Base-by-base conservation (phyloP, 1,140 invertebrate genomes). In the Hypothenemus hampei region DNA sequence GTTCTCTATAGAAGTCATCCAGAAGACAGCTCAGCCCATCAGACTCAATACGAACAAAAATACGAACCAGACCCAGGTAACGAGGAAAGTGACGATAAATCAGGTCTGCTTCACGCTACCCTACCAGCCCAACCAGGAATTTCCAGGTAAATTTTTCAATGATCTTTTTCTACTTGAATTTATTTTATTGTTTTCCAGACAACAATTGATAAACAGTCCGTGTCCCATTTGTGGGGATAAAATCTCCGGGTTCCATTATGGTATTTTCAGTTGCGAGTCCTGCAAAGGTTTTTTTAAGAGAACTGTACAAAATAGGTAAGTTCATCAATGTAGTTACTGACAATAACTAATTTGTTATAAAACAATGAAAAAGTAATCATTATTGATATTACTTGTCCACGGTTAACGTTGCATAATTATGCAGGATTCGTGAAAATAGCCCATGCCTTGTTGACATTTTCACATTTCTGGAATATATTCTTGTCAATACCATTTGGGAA, bases 271-370 rank as follows among this genome's bases (percentile, higher is more conserved):
- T 8, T 98, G 94, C 75, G 94, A 98, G 70, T 94, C 90, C 8
- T 98, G 88, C 71, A 98, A 98, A 77, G 95, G 95, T 3, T 98
- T 98, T 73, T 98, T 98, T 75, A 97, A 98, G 73, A 80, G 95
- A 57, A 98, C 93, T 33, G 95, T 98, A 3, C 94, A 98, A 76
- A 98, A 98, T 71, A 57, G 54, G 54, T 57, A 21, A 39, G 24
- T 41, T 13, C 3, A 3, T 2, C 26, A 11, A 2, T n/a, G n/a
- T n/a, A n/a, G n/a, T 31, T 2, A 31, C 13, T 31, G 10, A 3
- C 21, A 8, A 35, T 18, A 24, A 21, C 31, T 11, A 4, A 29
- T 10, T n/a, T 47, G 22, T 16, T 37, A 13, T 8, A 13, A 35
- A 35, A 47, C 19, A 29, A 35, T 47, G n/a, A 15, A n/a, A n/a